Evolutionary conservation across 2,797 vertebrate genomes (phyloP).

Genomic region (Hemibagrus guttatus): DNA sequence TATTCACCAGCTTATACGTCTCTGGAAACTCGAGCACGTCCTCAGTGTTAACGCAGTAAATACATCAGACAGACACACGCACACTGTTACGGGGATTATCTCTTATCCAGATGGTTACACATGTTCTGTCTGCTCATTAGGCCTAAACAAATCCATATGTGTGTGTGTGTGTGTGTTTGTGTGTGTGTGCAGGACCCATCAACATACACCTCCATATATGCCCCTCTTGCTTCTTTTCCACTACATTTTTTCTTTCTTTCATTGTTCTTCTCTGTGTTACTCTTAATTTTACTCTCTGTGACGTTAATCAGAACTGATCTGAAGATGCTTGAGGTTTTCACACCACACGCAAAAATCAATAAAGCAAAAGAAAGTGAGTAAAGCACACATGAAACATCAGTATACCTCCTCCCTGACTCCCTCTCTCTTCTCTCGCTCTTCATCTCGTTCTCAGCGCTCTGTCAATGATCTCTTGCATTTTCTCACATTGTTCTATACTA

Average conservation of each 20-base stretch:
- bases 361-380: neutral
- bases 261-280: neutral
- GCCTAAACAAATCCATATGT: conserved; percentile 4
- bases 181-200: neutral
- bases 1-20: neutral
- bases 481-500: conserved; percentile 18
- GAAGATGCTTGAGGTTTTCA: conserved; percentile 24
- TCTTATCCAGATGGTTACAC: conserved; percentile 22
- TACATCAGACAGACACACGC: conserved; percentile 3
- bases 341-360: neutral
- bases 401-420: neutral
- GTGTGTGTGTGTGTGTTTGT: neutral
- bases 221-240: neutral
- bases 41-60: neutral
- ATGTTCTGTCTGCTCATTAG: conserved; percentile 1
- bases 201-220: neutral
- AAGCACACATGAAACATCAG: conserved; percentile 15
- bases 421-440: neutral
- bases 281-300: neutral
- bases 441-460: neutral
- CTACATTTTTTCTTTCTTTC: neutral
- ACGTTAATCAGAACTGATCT: neutral
- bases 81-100: neutral
- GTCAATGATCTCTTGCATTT: neutral
- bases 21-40: neutral